These are phyloP conservation scores for Eucera pruinosa DNA, from an alignment of 2,888 invertebrate genomes.

Conservation along the genomic window DNA sequence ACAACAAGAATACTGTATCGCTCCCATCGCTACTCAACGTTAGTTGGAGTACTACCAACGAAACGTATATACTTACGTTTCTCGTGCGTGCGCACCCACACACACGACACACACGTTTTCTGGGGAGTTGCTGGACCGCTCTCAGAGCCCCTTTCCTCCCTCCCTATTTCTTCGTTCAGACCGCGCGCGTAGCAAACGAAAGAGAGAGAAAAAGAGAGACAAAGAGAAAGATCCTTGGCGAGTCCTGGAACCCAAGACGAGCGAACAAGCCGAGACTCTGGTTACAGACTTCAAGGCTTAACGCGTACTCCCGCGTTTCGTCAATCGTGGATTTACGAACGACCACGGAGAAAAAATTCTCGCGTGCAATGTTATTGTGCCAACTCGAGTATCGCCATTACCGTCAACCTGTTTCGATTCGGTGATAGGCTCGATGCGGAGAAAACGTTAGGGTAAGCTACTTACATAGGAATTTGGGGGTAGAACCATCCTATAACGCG, in stretches of 20 bases:
- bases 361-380: constrained; percentile 23
- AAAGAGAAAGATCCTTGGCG: constrained; percentile 63
- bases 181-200: constrained; percentile 10
- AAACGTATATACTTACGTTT: constrained; percentile 38
- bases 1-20: not conserved
- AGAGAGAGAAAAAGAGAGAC: constrained; percentile 25
- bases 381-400: constrained; percentile 10
- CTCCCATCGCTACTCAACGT: constrained; percentile 41
- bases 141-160: constrained; percentile 46
- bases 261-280: constrained; percentile 60
- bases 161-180: constrained; percentile 16
- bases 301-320: constrained; percentile 61
- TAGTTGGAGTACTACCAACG: constrained; percentile 42
- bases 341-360: constrained; percentile 24
- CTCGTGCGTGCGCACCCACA: constrained; percentile 29
- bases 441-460: too few species aligned
- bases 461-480: constrained; percentile 16
- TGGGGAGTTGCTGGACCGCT: constrained; percentile 71
- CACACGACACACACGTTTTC: constrained; percentile 47
- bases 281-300: constrained; percentile 68
- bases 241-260: constrained; percentile 65
- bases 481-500: too few species aligned
- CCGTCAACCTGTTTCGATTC: constrained; percentile 30
- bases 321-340: constrained; percentile 62
- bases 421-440: too few species aligned